phyloP scores from a whole-genome alignment of 1,140 invertebrate species.

The Atta texana region DNA sequence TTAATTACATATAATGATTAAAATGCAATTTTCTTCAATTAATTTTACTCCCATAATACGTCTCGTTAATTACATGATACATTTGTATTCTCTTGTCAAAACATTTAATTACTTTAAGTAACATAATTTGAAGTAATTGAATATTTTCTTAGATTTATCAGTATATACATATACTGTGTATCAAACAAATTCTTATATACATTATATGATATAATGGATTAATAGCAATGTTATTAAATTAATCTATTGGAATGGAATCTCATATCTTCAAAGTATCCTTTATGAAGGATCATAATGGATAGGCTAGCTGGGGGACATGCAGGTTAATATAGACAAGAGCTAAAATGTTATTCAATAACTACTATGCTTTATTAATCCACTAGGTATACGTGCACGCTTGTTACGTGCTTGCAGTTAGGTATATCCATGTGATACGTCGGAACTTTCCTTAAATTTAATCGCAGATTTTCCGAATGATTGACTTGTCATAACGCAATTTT shows the following conservation, averaged over 20 bases:
- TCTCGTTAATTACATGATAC: background rate
- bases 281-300: constrained; percentile 8
- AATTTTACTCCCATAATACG: background rate
- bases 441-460: background rate
- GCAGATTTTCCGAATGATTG: background rate
- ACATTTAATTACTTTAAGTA: background rate
- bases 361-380: background rate
- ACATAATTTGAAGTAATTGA: background rate
- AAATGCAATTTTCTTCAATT: constrained; percentile 10
- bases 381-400: background rate
- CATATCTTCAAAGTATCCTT: background rate
- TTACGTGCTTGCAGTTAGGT: background rate
- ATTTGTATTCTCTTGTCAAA: background rate
- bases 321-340: constrained; percentile 31
- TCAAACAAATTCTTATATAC: background rate
- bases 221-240: constrained; percentile 8
- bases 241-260: background rate
- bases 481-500: background rate
- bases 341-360: constrained; percentile 28
- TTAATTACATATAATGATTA: background rate
- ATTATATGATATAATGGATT: constrained; percentile 5
- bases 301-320: background rate
- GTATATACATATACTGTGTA: background rate
- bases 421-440: background rate
- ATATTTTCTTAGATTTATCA: constrained; percentile 8